Base-by-base conservation (phyloP, 1,140 invertebrate species). In the Metopolophium dirhodum region DNA sequence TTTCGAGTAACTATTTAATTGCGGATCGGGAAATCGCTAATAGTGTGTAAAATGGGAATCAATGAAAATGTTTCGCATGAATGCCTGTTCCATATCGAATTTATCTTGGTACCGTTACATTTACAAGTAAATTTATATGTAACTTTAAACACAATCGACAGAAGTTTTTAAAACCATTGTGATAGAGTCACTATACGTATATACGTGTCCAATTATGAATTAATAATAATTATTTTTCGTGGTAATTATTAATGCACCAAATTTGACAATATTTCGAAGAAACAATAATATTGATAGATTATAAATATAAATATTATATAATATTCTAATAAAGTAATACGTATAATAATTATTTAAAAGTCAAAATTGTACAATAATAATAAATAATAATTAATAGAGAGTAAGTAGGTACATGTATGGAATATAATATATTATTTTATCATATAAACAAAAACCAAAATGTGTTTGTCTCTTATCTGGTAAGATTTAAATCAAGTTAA, bases 31-130 rank as follows among this genome's bases (percentile, higher is more conserved):
- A 68, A 68, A 68, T 68, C 30, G 37, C 57, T 90, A 68, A 90
- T 90, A 68, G 89, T n/a, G 57, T 90, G 54, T 45, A 90, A 68
- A 90, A 90, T 45, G 35, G 35, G 35, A 61, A 90, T 90, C 88
- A 68, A 90, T 45, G 54, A 90, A 61, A 57, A 54, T 37, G 23
- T 57, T 90, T 61, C 51, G 22, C 87, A 37, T 88, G 86, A 23
- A 49, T 35, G 86, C 47, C 7, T 51, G 41, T 47, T 86, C 45
- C 6, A 37, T 51, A 35, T 51, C n/a, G 45, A 88, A 51, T 88
- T 88, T 26, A 54, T 89, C n/a, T 57, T 7, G 9, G 49, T 37
- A 57, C 51, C 22, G 22, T 54, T 8, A 35, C 8, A 37, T 89
- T 54, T 54, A 54, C 35, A 51, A 49, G 26, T 35, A 47, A 49